Evolutionary conservation across 2,113 vertebrate genomes (phyloP).

Genomic region (Xenopus tropicalis): UCB_Xtro_10.0 CM004451.2:52898501-52899000

Average conservation of each 20-base stretch:
- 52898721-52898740: constrained; percentile 62
- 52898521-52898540: constrained; percentile 64
- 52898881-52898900: no score
- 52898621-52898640: background rate
- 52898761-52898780: constrained; percentile 57
- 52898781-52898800: constrained; percentile 62
- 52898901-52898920: background rate
- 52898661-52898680: no score
- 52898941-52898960: constrained; percentile 59
- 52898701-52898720: constrained; percentile 55
- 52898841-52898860: constrained; percentile 7
- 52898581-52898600: constrained; percentile 65
- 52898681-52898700: no score
- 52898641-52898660: background rate
- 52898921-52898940: constrained; percentile 57
- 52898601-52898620: background rate
- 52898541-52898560: constrained; percentile 63
- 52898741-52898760: constrained; percentile 63
- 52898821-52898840: constrained; percentile 66
- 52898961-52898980: constrained; percentile 61
- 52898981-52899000: constrained; percentile 64
- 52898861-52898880: no score
- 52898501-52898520: constrained; percentile 61
- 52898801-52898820: constrained; percentile 67
- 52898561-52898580: constrained; percentile 59